These are phyloP conservation scores for Oligia strigilis DNA, from an alignment of 2,888 invertebrate genomes.

Conservation along the genomic window DNA sequence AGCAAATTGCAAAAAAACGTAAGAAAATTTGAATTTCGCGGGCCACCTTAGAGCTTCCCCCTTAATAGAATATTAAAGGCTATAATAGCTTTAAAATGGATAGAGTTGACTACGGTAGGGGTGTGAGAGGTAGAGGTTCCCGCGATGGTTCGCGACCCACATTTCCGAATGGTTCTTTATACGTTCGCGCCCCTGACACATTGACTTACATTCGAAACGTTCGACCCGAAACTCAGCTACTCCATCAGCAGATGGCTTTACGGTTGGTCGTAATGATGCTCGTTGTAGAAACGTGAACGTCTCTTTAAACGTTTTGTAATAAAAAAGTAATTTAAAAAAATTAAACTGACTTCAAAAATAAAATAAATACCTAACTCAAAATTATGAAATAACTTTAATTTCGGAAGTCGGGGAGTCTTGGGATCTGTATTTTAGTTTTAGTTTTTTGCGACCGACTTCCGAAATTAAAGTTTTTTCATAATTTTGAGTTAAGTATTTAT, in stretches of 20 bases:
- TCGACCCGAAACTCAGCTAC: conserved; percentile 67
- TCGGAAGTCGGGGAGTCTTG: too few species aligned
- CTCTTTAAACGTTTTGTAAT: conserved; percentile 6
- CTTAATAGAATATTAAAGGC: conserved; percentile 53
- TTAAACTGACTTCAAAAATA: too few species aligned
- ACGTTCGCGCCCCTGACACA: conserved; percentile 79
- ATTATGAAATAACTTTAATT: too few species aligned
- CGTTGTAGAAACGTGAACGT: conserved; percentile 8
- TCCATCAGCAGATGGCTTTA: conserved; percentile 59
- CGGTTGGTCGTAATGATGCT: conserved; percentile 63
- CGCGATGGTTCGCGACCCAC: conserved; percentile 72
- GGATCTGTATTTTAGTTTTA: too few species aligned
- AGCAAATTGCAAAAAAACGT: too few species aligned
- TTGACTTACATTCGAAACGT: conserved; percentile 77
- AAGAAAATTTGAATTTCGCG: too few species aligned
- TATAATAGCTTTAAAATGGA: conserved; percentile 43
- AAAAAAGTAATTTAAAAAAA: not conserved
- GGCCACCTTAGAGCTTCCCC: too few species aligned
- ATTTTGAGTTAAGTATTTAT: too few species aligned
- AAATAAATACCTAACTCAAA: too few species aligned
- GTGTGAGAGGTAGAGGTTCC: conserved; percentile 47
- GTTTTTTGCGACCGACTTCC: too few species aligned
- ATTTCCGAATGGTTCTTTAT: conserved; percentile 71
- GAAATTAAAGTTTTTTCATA: too few species aligned
- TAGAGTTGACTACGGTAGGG: conserved; percentile 53